Evolutionary conservation across 2,888 invertebrate genomes (phyloP), one percentile per base, ranked within the genome.

Genomic region (Euclidia mi): DNA sequence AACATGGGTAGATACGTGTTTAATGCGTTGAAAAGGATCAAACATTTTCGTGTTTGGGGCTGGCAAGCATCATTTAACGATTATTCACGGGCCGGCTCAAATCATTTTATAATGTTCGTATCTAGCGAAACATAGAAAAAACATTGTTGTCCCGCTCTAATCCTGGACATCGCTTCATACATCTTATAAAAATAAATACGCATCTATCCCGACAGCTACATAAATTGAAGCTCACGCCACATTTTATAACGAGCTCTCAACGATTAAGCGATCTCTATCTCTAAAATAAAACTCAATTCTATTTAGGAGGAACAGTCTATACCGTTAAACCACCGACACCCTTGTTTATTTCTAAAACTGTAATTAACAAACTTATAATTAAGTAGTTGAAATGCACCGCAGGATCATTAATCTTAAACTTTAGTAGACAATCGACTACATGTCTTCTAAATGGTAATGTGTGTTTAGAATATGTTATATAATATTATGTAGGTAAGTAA

Each of bases 91-190:
- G 60, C 74, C 68, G 68, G 51, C 76, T 71, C 86, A 84, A 87
- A 88, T 87, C 77, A 76, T 78, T 87, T 87, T 86, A 84, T 88
- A 86, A 87, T 88, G 82, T 82, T 77, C 74, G 60, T 69, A 68
- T 78, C 76, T 80, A 48, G 75, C 71, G 68, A 79, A 83, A 78
- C 73, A 76, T 55, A 55, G 64, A 63, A 62, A 63, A 41, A 42
- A 15, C 41, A 37, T 65, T 60, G 57, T 61, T 63, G 55, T 51
- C 45, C 38, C 34, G 18, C 35, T 43, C 43, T 20, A 4, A 10
- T 18, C 12, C 37, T 18, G 15, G 11, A 31, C 31, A 29, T 47
- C 35, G 34, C 46, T 9, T 57, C 35, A 40, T 10, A 40, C 32
- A 50, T 11, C 29, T 44, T n/a, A 46, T 58, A 56, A 57, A 50